Conservation (phyloP, 2,888 invertebrate species). For the Seira sanloemensis region DNA sequence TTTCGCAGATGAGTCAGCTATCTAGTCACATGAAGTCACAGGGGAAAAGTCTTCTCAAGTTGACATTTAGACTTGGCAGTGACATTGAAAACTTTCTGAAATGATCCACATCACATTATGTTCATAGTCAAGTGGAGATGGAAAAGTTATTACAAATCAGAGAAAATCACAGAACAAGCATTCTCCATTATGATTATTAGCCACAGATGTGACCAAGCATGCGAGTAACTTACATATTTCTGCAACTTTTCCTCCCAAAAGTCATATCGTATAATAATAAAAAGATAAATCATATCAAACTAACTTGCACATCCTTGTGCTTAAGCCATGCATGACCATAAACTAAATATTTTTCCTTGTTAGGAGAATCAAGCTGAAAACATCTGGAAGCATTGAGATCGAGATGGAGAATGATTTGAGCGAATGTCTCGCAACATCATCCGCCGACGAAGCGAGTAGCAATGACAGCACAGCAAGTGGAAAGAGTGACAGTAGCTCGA, state of each 20-base stretch:
- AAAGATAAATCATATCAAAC: background rate
- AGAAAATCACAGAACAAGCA: background rate
- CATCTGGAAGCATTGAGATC: slow-evolving; percentile 75
- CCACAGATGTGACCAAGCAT: too few relatives aligned
- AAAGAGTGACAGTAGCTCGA: slow-evolving; percentile 19
- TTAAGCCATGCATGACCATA: background rate
- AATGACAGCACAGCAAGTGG: slow-evolving; percentile 32
- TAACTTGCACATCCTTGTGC: too few relatives aligned
- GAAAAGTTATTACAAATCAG: background rate
- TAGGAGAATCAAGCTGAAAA: slow-evolving; percentile 75
- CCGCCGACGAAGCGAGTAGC: slow-evolving; percentile 46
- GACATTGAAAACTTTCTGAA: slow-evolving; percentile 47
- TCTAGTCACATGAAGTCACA: slow-evolving; percentile 13
- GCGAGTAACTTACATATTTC: too few relatives aligned
- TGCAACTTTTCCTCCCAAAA: too few relatives aligned
- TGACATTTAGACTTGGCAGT: slow-evolving; percentile 47
- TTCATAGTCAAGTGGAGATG: background rate
- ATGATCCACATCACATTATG: slow-evolving; percentile 17
- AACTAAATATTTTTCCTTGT: slow-evolving; percentile 23
- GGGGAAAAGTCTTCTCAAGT: background rate
- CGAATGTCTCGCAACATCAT: slow-evolving; percentile 64
- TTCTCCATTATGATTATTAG: too few relatives aligned
- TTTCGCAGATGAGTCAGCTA: too few relatives aligned
- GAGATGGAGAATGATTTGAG: slow-evolving; percentile 73
- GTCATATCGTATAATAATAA: background rate